Base-by-base conservation (phyloP, 2,888 invertebrate genomes). In the Frankliniella fusca region DNA sequence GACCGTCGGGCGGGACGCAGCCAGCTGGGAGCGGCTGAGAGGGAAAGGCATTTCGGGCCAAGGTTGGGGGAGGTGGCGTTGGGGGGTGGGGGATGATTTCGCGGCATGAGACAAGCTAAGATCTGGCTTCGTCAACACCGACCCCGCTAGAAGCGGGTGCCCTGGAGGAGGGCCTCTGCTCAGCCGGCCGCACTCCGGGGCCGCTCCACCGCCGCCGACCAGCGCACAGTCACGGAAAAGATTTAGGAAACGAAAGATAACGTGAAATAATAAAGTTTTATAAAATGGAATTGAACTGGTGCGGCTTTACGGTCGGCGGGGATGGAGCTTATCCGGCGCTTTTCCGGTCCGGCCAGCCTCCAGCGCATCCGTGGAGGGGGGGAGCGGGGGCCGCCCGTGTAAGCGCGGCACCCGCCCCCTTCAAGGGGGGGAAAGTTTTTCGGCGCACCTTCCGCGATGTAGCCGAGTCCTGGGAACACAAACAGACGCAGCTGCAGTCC, bases 401-500 rank as follows among this genome's bases (percentile, higher is more conserved):
- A 10, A 65, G 65, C 65, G 15, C 11, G 54, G 54, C 8, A 3
- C 12, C 54, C 61, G 61, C 20, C 20, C 61, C 61, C 61, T 0
- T 0, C 2, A 54, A 18, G 18, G 15, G 61, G 61, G 61, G 15
- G 15, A 12, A n/a, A 18, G 9, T 23, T 70, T n/a, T 23, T 7
- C 23, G 70, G 23, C 70, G 70, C 70, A 85, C 85, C 85, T 85
- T 85, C 85, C 81, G 85, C 85, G 82, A 85, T 85, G 85, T 85
- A 85, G 84, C 83, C 84, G 82, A 85, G 84, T 83, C 85, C 85
- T 85, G 85, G 76, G 84, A 85, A 85, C 85, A 84, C 82, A 84
- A 83, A 85, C 23, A 70, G 70, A 70, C 70, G 70, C 70, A 70
- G 70, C 23, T 70, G 70, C 70, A 70, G 70, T 23, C 38, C 38